These are phyloP conservation scores for Pelusios castaneus DNA, from an alignment of 2,113 vertebrate species.

Conservation along the genomic window DNA sequence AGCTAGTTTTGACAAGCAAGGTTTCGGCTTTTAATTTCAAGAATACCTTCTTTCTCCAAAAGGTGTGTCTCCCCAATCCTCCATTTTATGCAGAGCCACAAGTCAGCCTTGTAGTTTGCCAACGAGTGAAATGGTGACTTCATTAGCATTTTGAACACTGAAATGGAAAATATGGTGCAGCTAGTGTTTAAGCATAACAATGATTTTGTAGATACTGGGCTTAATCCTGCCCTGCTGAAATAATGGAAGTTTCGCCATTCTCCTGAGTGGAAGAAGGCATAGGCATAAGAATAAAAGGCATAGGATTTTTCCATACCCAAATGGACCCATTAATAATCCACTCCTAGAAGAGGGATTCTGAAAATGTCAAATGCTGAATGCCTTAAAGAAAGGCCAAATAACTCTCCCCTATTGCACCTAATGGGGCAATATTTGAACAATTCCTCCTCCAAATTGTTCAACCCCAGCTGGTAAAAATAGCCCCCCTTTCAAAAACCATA, in stretches of 20 bases:
- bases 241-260: background rate
- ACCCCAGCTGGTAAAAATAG: background rate
- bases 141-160: background rate
- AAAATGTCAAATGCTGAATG: background rate
- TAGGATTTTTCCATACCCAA: constrained; percentile 5
- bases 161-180: background rate
- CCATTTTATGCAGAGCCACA: background rate
- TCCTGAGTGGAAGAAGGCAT: background rate
- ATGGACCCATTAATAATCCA: background rate
- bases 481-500: background rate
- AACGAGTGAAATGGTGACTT: constrained; percentile 2
- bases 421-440: background rate
- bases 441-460: background rate
- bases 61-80: background rate
- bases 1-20: background rate
- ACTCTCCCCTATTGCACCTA: background rate
- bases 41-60: background rate
- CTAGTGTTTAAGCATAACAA: background rate
- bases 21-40: background rate
- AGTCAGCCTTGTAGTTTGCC: background rate
- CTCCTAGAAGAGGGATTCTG: background rate
- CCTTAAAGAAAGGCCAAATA: background rate
- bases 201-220: background rate
- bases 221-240: constrained; percentile 33
- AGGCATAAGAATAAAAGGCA: constrained; percentile 2